phyloP scores from a whole-genome alignment of 2,888 invertebrate genomes.

The Scaptomyza parva region DNA sequence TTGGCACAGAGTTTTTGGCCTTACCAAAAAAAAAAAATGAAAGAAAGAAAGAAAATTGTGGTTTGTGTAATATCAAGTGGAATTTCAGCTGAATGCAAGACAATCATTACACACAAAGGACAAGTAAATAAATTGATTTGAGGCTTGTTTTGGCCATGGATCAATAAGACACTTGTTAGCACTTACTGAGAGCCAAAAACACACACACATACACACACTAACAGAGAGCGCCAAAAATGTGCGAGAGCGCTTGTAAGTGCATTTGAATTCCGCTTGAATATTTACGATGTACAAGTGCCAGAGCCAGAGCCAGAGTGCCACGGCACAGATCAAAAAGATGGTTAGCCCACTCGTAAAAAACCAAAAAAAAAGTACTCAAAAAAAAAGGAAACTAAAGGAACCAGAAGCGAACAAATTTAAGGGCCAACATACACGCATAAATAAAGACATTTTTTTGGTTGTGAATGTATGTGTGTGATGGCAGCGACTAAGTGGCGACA shows the following conservation, averaged over 20 bases:
- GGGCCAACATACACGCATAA: slow-evolving; percentile 68
- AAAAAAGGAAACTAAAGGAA: background rate
- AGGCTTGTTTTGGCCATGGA: slow-evolving; percentile 49
- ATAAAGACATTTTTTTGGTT: slow-evolving; percentile 67
- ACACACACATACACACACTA: slow-evolving; percentile 4
- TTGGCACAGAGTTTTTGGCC: background rate
- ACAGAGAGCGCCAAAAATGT: slow-evolving; percentile 36
- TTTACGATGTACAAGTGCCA: slow-evolving; percentile 67
- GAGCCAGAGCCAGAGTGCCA: slow-evolving; percentile 67
- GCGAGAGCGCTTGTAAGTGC: slow-evolving; percentile 50
- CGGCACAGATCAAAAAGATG: slow-evolving; percentile 37
- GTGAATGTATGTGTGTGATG: slow-evolving; percentile 11
- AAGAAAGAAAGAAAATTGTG: slow-evolving; percentile 11
- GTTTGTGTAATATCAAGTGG: slow-evolving; percentile 23
- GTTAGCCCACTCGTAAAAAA: slow-evolving; percentile 28
- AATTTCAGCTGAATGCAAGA: slow-evolving; percentile 33
- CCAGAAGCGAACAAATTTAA: slow-evolving; percentile 10
- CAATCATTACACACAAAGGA: slow-evolving; percentile 23
- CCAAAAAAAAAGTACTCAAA: slow-evolving; percentile 6
- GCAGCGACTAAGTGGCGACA: slow-evolving; percentile 47
- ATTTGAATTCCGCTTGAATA: slow-evolving; percentile 73
- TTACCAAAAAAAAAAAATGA: background rate
- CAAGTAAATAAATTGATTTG: slow-evolving; percentile 63
- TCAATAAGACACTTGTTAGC: slow-evolving; percentile 71
- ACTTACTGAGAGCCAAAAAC: slow-evolving; percentile 47